Percentiles rank a stretch among this genome's conserved stretches.
Conservation (phyloP, 2,113 vertebrate species). For the Syngnathus typhle region DNA sequence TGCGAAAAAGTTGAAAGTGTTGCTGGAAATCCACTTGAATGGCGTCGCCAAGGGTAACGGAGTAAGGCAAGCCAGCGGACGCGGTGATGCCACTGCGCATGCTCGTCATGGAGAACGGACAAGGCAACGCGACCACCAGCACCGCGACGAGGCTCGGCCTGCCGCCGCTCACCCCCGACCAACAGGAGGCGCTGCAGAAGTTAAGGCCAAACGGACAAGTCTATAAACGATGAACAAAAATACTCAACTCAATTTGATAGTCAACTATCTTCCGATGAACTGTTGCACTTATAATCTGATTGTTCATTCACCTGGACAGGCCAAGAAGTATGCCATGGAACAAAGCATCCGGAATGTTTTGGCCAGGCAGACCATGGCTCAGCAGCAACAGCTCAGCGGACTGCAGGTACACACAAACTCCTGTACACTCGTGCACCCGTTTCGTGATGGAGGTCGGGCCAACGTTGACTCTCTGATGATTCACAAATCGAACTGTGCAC, state of each 20-base stretch:
- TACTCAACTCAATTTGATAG: too few species aligned
- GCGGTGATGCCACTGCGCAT: background rate
- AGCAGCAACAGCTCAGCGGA: slow-evolving; percentile 88
- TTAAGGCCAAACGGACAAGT: slow-evolving; percentile 59
- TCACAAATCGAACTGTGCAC: too few species aligned
- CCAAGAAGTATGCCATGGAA: slow-evolving; percentile 99
- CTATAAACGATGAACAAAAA: background rate
- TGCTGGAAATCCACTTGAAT: slow-evolving; percentile 1
- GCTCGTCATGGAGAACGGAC: slow-evolving; percentile 87
- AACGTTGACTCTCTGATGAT: too few species aligned
- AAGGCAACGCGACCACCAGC: slow-evolving; percentile 74
- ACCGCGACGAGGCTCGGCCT: slow-evolving; percentile 80
- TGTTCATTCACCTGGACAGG: slow-evolving; percentile 64
- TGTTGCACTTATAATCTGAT: background rate
- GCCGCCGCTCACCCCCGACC: slow-evolving; percentile 92
- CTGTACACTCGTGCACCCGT: too few species aligned
- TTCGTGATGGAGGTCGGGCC: too few species aligned
- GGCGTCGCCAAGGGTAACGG: background rate
- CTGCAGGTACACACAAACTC: slow-evolving; percentile 78
- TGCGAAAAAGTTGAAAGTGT: background rate
- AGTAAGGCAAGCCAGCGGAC: background rate
- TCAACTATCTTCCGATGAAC: too few species aligned
- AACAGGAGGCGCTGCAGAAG: slow-evolving; percentile 98
- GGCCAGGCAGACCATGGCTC: slow-evolving; percentile 97
- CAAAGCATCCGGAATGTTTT: slow-evolving; percentile 99